Conservation (phyloP, 2,888 invertebrate genomes). For the Heliconius sara region DNA sequence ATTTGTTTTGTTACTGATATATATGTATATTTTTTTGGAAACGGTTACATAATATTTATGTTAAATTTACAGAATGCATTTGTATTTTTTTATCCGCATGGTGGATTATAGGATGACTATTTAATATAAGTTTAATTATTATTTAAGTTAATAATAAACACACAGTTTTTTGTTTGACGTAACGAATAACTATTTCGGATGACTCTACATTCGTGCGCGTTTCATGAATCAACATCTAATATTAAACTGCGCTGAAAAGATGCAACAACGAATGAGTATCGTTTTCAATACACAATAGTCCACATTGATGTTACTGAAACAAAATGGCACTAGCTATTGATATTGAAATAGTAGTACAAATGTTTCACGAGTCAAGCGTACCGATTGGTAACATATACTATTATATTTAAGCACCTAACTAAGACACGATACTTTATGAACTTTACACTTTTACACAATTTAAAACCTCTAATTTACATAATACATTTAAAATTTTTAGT, state of each 20-base stretch:
- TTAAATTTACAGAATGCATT: not conserved
- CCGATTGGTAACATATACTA: conserved; percentile 55
- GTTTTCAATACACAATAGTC: conserved; percentile 51
- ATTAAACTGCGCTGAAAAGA: conserved; percentile 65
- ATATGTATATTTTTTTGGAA: not conserved
- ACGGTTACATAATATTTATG: not conserved
- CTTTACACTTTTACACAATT: conserved; percentile 7
- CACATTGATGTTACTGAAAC: conserved; percentile 45
- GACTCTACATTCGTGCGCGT: conserved; percentile 59
- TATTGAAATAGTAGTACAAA: conserved; percentile 61
- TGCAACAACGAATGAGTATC: conserved; percentile 64
- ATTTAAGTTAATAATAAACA: not conserved
- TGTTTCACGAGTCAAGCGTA: conserved; percentile 55
- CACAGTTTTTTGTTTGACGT: conserved; percentile 66
- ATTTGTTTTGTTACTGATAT: not conserved
- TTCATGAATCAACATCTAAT: conserved; percentile 77
- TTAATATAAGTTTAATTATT: too few relatives aligned
- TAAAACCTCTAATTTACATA: not conserved
- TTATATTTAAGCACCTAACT: not conserved
- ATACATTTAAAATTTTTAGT: not conserved
- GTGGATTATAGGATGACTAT: too few relatives aligned
- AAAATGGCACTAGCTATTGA: conserved; percentile 61
- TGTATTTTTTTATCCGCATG: too few relatives aligned
- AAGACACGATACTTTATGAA: not conserved
- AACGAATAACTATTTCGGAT: conserved; percentile 70